Conservation (phyloP, 2,888 invertebrate species). For the Cataglyphis livida region DNA sequence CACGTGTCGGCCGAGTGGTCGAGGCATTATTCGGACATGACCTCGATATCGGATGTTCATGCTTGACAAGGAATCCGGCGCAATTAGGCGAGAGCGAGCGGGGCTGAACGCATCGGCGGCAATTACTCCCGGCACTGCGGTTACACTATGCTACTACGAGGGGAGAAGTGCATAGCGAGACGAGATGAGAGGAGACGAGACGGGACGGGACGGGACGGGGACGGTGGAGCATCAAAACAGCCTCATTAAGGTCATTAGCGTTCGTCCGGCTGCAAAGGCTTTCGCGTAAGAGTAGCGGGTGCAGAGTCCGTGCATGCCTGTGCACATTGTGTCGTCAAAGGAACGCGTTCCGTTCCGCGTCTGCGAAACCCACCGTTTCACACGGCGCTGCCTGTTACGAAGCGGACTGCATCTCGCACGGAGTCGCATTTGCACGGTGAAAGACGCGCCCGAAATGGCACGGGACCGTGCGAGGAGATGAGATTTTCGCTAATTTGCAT, state of each 20-base stretch:
- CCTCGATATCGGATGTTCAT: conserved; percentile 76
- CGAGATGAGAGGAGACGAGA: conserved; percentile 57
- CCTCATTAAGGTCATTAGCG: conserved; percentile 80
- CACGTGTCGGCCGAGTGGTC: conserved; percentile 46
- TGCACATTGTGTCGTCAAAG: conserved; percentile 65
- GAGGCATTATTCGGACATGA: conserved; percentile 60
- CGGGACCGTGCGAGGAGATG: background rate
- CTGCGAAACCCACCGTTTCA: conserved; percentile 45
- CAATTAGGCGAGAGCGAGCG: conserved; percentile 78
- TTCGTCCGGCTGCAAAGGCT: conserved; percentile 67
- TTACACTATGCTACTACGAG: conserved; percentile 65
- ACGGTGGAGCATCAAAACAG: conserved; percentile 78
- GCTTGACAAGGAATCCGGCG: conserved; percentile 80
- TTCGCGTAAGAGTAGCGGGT: conserved; percentile 64
- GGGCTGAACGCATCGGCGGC: conserved; percentile 72
- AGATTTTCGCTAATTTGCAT: conserved; percentile 35
- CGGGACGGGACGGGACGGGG: conserved; percentile 56
- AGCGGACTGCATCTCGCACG: background rate
- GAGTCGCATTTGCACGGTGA: conserved; percentile 32
- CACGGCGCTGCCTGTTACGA: conserved; percentile 23
- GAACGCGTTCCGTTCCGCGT: conserved; percentile 39
- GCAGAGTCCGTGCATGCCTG: conserved; percentile 57
- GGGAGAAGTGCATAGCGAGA: conserved; percentile 59
- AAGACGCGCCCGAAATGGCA: conserved; percentile 19
- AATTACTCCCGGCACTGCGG: conserved; percentile 78